Evolutionary conservation across 2,888 invertebrate genomes (phyloP).

Genomic region (Anodontia alba): DNA sequence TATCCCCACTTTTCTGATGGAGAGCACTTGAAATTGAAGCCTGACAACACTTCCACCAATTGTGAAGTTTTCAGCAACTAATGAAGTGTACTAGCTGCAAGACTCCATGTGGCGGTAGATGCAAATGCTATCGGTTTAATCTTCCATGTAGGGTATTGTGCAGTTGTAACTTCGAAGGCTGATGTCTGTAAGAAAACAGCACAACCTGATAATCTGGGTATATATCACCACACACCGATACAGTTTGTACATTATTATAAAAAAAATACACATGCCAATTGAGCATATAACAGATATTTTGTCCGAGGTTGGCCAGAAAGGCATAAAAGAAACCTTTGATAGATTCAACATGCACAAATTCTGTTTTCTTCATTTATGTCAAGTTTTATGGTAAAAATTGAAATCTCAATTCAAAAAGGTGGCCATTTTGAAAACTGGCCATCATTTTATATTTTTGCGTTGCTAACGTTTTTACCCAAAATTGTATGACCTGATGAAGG

Average conservation of each 20-base stretch:
- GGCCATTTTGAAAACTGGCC: not conserved
- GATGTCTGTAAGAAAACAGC: not conserved
- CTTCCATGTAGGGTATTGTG: not conserved
- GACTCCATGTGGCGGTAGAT: not conserved
- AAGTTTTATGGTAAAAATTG: not conserved
- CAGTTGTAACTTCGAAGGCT: not conserved
- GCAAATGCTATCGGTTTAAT: not conserved
- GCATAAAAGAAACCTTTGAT: not conserved
- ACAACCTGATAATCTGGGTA: not conserved
- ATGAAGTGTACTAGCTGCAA: too few species aligned
- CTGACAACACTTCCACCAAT: too few species aligned
- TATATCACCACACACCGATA: too few species aligned
- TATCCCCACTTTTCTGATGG: too few species aligned
- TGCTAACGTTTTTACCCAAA: not conserved
- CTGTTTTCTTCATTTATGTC: not conserved
- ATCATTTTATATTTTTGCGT: not conserved
- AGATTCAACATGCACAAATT: not conserved
- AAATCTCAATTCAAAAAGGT: not conserved
- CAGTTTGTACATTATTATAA: not conserved
- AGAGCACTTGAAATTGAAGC: too few species aligned
- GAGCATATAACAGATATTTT: too few species aligned
- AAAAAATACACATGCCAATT: not conserved
- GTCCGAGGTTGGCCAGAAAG: too few species aligned
- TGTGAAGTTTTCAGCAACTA: too few species aligned
- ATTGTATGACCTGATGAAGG: not conserved